A percentile compares a stretch with the other conserved stretches of the same genome.
Conservation (phyloP, 2,113 vertebrate species). For the Motacilla alba region DNA sequence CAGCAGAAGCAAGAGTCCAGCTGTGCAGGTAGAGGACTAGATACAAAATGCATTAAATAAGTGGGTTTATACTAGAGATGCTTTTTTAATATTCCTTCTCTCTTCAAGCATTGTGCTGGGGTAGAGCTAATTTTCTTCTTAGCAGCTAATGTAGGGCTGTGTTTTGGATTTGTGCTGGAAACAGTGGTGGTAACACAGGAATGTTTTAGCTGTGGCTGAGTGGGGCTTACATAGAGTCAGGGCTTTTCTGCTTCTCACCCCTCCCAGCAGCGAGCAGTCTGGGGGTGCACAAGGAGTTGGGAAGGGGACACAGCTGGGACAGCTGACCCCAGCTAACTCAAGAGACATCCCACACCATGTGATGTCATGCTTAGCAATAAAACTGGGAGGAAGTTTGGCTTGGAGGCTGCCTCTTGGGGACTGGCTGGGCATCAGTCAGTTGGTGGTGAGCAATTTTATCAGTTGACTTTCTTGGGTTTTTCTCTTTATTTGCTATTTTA, state of each 20-base stretch:
- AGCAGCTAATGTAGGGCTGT: not conserved
- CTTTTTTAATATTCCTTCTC: not conserved
- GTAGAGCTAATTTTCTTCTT: not conserved
- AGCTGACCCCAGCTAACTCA: not conserved
- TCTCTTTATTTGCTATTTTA: not conserved
- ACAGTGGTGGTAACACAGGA: not conserved
- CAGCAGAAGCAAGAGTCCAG: not conserved
- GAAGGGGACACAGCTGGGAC: not conserved
- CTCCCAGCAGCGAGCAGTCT: not conserved
- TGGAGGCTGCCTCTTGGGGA: not conserved
- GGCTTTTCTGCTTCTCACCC: not conserved
- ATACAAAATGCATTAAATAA: slow-evolving; percentile 9
- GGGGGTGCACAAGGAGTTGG: not conserved
- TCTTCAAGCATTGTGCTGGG: not conserved
- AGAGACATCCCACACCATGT: not conserved
- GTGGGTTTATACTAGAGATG: not conserved
- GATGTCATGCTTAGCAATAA: not conserved
- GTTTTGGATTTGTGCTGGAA: not conserved
- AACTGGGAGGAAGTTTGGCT: not conserved
- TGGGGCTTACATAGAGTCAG: not conserved
- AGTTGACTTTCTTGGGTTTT: not conserved
- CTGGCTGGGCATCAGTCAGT: not conserved
- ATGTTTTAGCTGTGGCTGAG: not conserved
- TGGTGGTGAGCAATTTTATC: not conserved
- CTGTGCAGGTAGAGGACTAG: slow-evolving; percentile 21